Evolutionary conservation across 2,888 invertebrate genomes (phyloP), one percentile per base, ranked within the genome.

Genomic region (Hanleya hanleyi): DNA sequence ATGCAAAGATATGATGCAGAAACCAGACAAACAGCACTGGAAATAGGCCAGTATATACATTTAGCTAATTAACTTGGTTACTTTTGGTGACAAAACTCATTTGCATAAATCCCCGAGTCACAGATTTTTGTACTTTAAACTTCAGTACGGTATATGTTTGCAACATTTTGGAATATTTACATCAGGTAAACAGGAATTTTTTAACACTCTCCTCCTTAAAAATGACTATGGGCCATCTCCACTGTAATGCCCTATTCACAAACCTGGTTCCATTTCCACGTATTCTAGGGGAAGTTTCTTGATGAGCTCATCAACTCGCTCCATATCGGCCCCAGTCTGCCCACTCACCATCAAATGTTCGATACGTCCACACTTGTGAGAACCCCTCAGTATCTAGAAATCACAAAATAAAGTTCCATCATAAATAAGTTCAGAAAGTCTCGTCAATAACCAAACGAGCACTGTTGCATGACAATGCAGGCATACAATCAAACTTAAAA

Each of bases 191-290:
- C n/a, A n/a, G n/a, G n/a, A n/a, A n/a, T n/a, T 38, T 6, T 3
- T 18, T 7, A n/a, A 15, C 15, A 6, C 36, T 12, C 2, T 26
- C 7, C 32, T 29, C n/a, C 18, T 61, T 61, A n/a, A 9, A 9
- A 7, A n/a, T 4, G 9, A 29, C 32, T 15, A 26, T 29, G 29
- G n/a, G 26, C 5, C 0, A 0, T 66, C 22, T 49, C 6, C 32
- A 22, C 22, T 35, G n/a, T 4, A 18, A 12, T 12, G 9, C 61
- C 22, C 22, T 36, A 12, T 9, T 65, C 26, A 47, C 50, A 67
- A 71, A 89, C 89, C 89, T 77, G 87, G 84, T 47, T 88, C 81
- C 82, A 89, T 83, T 71, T 89, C 87, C 6, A 85, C 87, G 73
- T 81, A 81, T 61, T 82, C 76, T 18, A 80, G 79, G 6, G 82